phyloP scores from a whole-genome alignment of 2,113 vertebrate species.

The Amazona guildingii region DNA sequence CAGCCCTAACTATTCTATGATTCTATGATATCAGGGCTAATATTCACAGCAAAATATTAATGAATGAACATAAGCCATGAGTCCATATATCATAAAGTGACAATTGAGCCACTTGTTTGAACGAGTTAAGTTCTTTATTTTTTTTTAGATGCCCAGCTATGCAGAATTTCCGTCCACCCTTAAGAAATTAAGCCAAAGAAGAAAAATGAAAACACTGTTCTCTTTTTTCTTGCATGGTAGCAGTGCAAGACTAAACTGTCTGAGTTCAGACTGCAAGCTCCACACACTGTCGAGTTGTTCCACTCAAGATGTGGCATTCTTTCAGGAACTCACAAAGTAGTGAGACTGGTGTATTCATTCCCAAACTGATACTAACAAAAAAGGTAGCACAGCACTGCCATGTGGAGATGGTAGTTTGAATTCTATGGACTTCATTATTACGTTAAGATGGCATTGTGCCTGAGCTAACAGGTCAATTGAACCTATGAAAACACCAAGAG shows the following conservation, averaged over 20 bases:
- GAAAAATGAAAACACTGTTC: not conserved
- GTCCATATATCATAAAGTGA: not conserved
- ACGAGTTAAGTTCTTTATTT: not conserved
- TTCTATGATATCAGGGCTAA: not conserved
- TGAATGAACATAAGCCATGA: not conserved
- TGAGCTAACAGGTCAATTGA: not conserved
- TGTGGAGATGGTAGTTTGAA: not conserved
- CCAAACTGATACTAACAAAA: not conserved
- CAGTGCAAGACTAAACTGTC: not conserved
- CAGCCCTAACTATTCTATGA: too few species aligned
- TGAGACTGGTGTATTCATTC: fast-evolving
- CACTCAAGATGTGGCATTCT: not conserved
- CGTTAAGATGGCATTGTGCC: not conserved
- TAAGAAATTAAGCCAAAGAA: not conserved
- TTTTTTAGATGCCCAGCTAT: not conserved
- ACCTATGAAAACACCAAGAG: not conserved
- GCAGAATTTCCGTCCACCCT: not conserved
- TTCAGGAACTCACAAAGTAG: not conserved
- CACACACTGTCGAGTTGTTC: not conserved
- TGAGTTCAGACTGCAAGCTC: not conserved
- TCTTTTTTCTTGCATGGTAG: not conserved
- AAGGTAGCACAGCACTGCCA: not conserved
- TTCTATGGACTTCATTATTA: not conserved
- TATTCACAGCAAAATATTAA: not conserved
- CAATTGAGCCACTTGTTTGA: not conserved